phyloP scores from a whole-genome alignment of 2,797 vertebrate genomes.

The Cirrhinus mrigala region DNA sequence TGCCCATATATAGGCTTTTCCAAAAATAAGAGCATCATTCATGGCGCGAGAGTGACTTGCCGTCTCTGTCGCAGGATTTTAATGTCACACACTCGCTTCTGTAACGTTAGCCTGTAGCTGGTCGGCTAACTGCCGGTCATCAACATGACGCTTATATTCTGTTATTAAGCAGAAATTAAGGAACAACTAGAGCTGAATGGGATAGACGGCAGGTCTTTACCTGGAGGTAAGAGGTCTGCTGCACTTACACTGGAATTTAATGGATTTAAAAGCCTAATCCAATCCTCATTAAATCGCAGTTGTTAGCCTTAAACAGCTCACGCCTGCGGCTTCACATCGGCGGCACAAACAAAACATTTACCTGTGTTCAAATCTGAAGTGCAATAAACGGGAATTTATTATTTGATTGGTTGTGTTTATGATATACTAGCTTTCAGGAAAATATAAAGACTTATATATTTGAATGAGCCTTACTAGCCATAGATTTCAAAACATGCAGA shows the following conservation, averaged over 20 bases:
- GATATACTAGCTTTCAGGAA: not conserved
- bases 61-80: conserved; percentile 25
- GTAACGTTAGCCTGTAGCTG: conserved; percentile 15
- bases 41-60: not conserved
- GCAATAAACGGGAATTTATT: not conserved
- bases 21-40: not conserved
- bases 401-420: not conserved
- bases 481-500: not conserved
- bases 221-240: conserved; percentile 31
- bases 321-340: too few relatives aligned
- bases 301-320: conserved; percentile 12
- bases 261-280: not conserved
- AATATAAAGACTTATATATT: not conserved
- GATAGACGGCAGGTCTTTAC: not conserved
- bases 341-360: not conserved
- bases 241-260: not conserved
- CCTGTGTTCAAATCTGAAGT: not conserved
- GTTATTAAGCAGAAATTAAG: not conserved
- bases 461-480: not conserved
- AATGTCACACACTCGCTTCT: conserved; percentile 2
- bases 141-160: not conserved
- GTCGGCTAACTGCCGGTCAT: not conserved
- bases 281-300: not conserved
- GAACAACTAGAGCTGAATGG: not conserved
- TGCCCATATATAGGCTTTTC: not conserved